These are phyloP conservation scores for Penaeus vannamei DNA, from an alignment of 1,140 invertebrate species.

Conservation along the genomic window DNA sequence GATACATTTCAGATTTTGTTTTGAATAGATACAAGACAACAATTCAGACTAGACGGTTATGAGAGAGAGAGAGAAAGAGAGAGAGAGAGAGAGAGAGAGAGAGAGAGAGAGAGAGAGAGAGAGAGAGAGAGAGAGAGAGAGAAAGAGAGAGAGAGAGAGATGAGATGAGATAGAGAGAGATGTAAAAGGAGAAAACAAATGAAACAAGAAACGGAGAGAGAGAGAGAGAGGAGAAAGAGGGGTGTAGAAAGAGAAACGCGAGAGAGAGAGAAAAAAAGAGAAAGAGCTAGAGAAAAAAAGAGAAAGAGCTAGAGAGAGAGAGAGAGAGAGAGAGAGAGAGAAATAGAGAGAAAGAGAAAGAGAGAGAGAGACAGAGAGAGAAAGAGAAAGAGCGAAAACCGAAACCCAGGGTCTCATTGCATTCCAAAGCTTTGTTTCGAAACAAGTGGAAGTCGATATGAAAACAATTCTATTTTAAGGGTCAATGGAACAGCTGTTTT, in stretches of 20 bases:
- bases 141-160: slow-evolving; percentile 12
- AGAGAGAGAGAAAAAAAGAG: not conserved
- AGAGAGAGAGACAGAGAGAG: not conserved
- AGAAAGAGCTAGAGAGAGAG: not conserved
- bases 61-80: no score
- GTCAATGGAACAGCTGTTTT: slow-evolving; percentile 21
- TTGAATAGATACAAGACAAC: no score
- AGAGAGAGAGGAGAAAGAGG: not conserved
- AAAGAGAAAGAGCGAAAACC: not conserved
- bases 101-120: not conserved
- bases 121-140: slow-evolving; percentile 24
- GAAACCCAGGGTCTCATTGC: not conserved
- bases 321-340: not conserved
- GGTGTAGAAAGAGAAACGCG: not conserved
- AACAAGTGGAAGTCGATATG: slow-evolving; percentile 16
- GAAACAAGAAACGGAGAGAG: not conserved
- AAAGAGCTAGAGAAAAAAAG: not conserved
- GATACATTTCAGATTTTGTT: no score
- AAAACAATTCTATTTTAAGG: not conserved
- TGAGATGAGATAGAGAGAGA: not conserved
- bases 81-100: no score
- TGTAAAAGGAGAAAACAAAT: not conserved
- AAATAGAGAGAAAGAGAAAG: not conserved
- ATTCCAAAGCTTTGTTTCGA: slow-evolving; percentile 21
- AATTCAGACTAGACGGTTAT: no score